A percentile compares a stretch with the other conserved stretches of the same genome.
Conservation (phyloP, 2,888 invertebrate genomes). For the Theodoxus fluviatilis region DNA sequence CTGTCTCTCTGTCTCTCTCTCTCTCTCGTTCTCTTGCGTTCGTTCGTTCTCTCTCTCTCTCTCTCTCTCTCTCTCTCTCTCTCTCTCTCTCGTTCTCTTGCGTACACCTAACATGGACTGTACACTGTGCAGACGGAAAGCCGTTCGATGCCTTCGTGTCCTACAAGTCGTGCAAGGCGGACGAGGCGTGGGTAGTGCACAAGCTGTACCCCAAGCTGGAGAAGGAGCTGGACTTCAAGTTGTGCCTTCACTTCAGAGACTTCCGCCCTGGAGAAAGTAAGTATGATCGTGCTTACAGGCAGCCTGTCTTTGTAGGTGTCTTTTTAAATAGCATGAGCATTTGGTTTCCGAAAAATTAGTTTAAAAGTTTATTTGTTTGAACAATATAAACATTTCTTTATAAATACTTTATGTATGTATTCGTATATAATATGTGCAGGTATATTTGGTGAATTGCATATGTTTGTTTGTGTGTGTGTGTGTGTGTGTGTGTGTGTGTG, state of each 20-base stretch:
- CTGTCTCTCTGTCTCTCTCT: conserved; percentile 2
- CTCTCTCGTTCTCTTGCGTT: background rate
- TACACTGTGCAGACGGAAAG: conserved; percentile 46
- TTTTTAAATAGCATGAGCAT: too few relatives aligned
- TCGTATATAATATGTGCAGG: background rate
- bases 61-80: background rate
- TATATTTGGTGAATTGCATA: conserved; percentile 9
- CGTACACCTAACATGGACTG: too few relatives aligned
- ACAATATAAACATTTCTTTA: too few relatives aligned
- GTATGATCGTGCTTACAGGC: conserved; percentile 21
- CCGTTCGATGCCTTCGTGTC: conserved; percentile 56
- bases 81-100: background rate
- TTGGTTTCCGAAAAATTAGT: too few relatives aligned
- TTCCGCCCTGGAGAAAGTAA: conserved; percentile 55
- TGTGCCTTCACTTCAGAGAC: conserved; percentile 55
- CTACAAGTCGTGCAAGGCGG: conserved; percentile 46
- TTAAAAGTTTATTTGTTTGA: too few relatives aligned
- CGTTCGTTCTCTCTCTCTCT: background rate
- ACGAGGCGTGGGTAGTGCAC: conserved; percentile 51
- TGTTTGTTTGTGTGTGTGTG: too few relatives aligned
- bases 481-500: background rate
- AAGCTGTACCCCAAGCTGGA: conserved; percentile 52
- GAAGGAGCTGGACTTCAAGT: conserved; percentile 44
- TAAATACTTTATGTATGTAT: background rate
- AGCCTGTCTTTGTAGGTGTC: background rate